Evolutionary conservation across 2,888 invertebrate genomes (phyloP), one percentile per base, ranked within the genome.

Genomic region (Tholera decimalis): DNA sequence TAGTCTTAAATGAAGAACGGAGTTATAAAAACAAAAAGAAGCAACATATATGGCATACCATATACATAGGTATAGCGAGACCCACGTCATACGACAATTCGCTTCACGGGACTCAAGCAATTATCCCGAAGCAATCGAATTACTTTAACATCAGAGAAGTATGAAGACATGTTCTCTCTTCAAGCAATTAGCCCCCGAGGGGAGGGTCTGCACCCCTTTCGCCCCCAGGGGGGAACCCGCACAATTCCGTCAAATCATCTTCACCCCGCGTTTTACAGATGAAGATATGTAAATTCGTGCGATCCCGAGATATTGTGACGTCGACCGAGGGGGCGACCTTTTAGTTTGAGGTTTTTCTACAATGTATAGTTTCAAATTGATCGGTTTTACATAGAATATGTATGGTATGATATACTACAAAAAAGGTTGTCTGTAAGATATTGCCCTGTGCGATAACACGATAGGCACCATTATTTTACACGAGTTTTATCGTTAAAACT

Each of bases 251-350:
- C 89, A 88, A 91, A 92, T 93, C 93, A 94, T 94, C 94, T 93
- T 94, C 90, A 91, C 94, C 93, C 91, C 88, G 85, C 89, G 87
- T 89, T 91, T 90, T 87, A 80, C 88, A 90, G 92, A 93, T 92
- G 90, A 94, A 93, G 94, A 94, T 94, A 94, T 93, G 94, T 87
- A 91, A 94, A 94, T 93, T 84, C 82, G 85, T 81, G 77, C 84
- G 83, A 80, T 82, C 76, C 75, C 78, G 83, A 85, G 89, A 89
- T 89, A 90, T 88, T 89, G 87, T 83, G 83, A 83, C 83, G 85
- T 77, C 72, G 69, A 62, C 54, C 49, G 35, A 77, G 13, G 59
- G 77, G 73, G 62, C 64, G 82, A 88, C 88, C 75, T 86, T 86
- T 88, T 80, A 73, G 79, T 81, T 84, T 60, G 7, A 56, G 50